Evolutionary conservation across 2,888 invertebrate species (phyloP).

Genomic region (Hemaris fuciformis): DNA sequence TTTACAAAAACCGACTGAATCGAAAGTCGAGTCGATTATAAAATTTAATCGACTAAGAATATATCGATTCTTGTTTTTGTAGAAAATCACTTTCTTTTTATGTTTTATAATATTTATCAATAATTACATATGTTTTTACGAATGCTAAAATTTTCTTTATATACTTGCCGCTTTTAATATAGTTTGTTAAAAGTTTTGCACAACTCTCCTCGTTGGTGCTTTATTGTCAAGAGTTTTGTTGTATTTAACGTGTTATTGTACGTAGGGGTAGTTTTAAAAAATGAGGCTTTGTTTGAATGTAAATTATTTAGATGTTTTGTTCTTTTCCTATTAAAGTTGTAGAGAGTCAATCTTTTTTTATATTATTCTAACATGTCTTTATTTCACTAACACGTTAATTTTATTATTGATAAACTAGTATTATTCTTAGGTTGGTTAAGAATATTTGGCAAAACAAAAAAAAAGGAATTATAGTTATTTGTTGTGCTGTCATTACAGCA

Average conservation of each 20-base stretch:
- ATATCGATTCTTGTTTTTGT: neutral
- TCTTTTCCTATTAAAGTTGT: conserved; percentile 29
- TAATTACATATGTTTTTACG: neutral
- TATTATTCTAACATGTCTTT: conserved; percentile 29
- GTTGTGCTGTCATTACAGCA: too few relatives aligned
- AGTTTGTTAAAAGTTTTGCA: neutral
- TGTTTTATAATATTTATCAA: neutral
- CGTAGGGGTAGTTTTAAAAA: conserved; percentile 2
- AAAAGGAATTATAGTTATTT: too few relatives aligned
- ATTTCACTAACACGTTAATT: conserved; percentile 25
- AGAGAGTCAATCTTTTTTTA: conserved; percentile 21
- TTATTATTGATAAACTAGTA: neutral
- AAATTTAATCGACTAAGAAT: neutral
- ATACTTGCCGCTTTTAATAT: neutral
- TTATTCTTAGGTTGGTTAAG: too few relatives aligned
- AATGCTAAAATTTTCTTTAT: neutral
- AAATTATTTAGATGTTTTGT: conserved; percentile 1
- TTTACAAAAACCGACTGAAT: neutral
- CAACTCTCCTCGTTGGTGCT: neutral
- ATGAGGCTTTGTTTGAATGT: conserved; percentile 15
- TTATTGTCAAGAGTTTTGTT: neutral
- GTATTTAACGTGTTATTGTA: neutral
- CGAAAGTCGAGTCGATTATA: neutral
- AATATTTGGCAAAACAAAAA: too few relatives aligned
- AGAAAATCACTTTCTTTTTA: neutral